These are phyloP conservation scores for Geophilus truncorum DNA, from an alignment of 2,888 invertebrate genomes.

Conservation along the genomic window DNA sequence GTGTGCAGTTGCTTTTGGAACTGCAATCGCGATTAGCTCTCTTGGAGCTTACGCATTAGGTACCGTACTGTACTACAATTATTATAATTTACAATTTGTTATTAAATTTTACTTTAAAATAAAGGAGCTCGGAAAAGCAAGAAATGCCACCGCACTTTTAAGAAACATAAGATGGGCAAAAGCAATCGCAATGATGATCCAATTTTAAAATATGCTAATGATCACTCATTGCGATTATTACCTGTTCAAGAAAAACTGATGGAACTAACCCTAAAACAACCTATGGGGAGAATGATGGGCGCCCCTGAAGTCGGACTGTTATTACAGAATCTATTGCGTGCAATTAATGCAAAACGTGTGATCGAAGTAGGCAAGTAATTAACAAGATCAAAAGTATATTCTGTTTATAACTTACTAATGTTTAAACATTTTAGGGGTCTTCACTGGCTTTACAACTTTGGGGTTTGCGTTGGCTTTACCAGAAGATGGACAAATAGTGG, in stretches of 20 bases:
- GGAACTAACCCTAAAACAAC: conserved; percentile 38
- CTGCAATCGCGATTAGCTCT: too few species aligned
- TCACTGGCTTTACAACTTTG: conserved; percentile 49
- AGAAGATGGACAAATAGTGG: conserved; percentile 47
- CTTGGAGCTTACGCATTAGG: too few species aligned
- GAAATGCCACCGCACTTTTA: too few species aligned
- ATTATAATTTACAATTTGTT: too few species aligned
- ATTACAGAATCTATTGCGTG: neutral
- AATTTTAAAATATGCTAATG: neutral
- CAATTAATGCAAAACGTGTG: neutral
- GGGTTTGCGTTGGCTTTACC: conserved; percentile 48
- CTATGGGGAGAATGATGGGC: conserved; percentile 39
- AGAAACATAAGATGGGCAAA: too few species aligned
- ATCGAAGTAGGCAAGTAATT: conserved; percentile 28
- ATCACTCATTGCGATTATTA: neutral
- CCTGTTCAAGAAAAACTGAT: conserved; percentile 22
- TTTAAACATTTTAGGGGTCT: conserved; percentile 44
- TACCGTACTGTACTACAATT: too few species aligned
- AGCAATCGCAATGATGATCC: too few species aligned
- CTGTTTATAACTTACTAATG: too few species aligned
- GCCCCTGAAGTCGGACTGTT: conserved; percentile 42
- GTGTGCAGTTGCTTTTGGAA: too few species aligned
- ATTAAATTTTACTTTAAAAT: too few species aligned
- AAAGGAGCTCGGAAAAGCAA: too few species aligned
- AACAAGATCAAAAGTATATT: neutral